phyloP scores from a whole-genome alignment of 2,113 vertebrate species.

The Limnothrissa miodon region DNA sequence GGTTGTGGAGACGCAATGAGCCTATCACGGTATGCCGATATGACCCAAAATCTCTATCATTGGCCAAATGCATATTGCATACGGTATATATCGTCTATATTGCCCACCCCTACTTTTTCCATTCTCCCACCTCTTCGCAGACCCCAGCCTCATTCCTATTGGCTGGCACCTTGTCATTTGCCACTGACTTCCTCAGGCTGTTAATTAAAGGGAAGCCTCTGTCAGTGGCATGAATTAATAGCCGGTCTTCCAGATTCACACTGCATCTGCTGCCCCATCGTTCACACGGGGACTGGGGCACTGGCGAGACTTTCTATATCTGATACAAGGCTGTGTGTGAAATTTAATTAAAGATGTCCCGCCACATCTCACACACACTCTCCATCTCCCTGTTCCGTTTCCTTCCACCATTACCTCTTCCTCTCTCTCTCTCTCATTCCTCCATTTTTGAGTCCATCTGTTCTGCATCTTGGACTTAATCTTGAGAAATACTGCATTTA shows the following conservation, averaged over 20 bases:
- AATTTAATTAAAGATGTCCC: slow-evolving; percentile 44
- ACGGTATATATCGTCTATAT: too few species aligned
- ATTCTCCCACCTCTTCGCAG: neutral
- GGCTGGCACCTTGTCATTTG: slow-evolving; percentile 17
- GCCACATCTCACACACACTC: neutral
- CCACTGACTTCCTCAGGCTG: slow-evolving; percentile 44
- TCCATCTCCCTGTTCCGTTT: neutral
- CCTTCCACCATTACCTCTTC: neutral
- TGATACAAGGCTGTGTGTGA: slow-evolving; percentile 42
- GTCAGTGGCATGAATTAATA: slow-evolving; percentile 53
- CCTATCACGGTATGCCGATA: too few species aligned
- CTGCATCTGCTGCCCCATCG: slow-evolving; percentile 40
- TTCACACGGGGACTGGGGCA: slow-evolving; percentile 28
- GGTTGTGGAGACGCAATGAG: too few species aligned
- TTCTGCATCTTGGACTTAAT: neutral
- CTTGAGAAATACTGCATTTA: too few species aligned
- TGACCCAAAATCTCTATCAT: too few species aligned
- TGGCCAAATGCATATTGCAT: too few species aligned
- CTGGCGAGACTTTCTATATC: slow-evolving; percentile 39
- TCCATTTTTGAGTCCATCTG: slow-evolving; percentile 11
- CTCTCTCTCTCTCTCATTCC: slow-evolving; percentile 16
- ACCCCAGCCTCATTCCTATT: neutral
- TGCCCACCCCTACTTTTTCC: neutral
- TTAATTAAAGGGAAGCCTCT: slow-evolving; percentile 63
- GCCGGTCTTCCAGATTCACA: slow-evolving; percentile 52